Base-by-base conservation (phyloP, 2,888 invertebrate genomes). In the Opisthograptis luteolata region DNA sequence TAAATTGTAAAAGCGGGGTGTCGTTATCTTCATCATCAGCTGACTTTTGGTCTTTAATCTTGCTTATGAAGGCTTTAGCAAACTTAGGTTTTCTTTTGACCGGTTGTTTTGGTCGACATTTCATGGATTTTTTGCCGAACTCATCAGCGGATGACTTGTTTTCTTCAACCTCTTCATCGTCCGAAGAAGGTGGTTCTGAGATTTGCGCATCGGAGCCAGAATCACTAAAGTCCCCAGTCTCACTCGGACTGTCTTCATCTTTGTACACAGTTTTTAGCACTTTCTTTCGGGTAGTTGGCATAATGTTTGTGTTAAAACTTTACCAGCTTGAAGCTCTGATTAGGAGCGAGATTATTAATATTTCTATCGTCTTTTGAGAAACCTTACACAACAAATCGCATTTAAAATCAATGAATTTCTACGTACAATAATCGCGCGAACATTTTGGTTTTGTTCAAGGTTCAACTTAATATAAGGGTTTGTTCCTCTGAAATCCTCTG, bases 161-260 rank as follows among this genome's bases (percentile, higher is more conserved):
- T 10, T 56, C 62, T 34, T 73, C 70, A 3, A 64, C 62, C 10
- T 64, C 72, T 25, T 79, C 81, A 17, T 60, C 60, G 10, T 57
- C 57, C 12, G 60, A 55, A 53, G 80, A 84, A 1, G 84, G 77
- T 31, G 69, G 72, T 27, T 81, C 81, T 36, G 87, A 77, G 60
- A 91, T 82, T 45, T 85, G 73, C 0, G 88, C 91, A 3, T 91
- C 91, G 0, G 91, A 90, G n/a, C 90, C 90, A 0, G 91, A 91
- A 71, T 91, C 91, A 61, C 87, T 88, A 46, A 87, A 91, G 66
- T 90, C 89, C 9, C 77, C 81, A 42, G 71, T 70, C 55, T 80
- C 80, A 22, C 70, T 79, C 25, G 84, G 87, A 55, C 84, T 86
- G 12, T 80, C 75, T 36, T 87, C 86, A 59, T 89, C 81, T 76